These are phyloP conservation scores for Littorina saxatilis DNA, from an alignment of 1,140 invertebrate genomes.

Conservation along the genomic window DNA sequence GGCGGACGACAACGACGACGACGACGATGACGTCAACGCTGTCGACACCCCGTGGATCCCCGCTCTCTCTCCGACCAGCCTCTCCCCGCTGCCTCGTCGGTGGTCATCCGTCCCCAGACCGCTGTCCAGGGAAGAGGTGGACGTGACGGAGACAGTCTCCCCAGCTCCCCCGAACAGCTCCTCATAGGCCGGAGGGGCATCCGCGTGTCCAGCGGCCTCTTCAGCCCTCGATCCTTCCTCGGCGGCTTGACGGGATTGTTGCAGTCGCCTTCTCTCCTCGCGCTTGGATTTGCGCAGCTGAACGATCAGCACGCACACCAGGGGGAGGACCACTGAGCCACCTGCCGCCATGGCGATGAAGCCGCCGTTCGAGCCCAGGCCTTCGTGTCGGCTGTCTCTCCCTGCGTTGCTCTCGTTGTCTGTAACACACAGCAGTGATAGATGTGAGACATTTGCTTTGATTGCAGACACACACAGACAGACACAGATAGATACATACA, in stretches of 20 bases:
- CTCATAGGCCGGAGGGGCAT: conserved; percentile 46
- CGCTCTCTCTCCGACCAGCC: not conserved
- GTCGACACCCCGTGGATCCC: not conserved
- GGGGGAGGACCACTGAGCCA: conserved; percentile 45
- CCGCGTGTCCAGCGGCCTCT: not conserved
- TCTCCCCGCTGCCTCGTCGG: not conserved
- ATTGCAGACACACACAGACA: too few relatives aligned
- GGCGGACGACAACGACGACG: not conserved
- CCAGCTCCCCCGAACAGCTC: conserved; percentile 37
- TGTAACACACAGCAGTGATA: too few relatives aligned
- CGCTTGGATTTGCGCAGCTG: conserved; percentile 44
- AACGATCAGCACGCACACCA: conserved; percentile 46
- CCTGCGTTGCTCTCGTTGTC: not conserved
- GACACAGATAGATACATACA: too few relatives aligned
- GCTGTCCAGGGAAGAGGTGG: not conserved
- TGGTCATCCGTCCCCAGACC: not conserved
- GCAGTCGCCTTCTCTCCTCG: conserved; percentile 35
- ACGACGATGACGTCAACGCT: not conserved
- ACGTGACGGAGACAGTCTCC: conserved; percentile 3
- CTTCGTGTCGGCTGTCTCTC: not conserved
- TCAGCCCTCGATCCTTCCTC: not conserved
- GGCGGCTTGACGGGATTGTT: not conserved
- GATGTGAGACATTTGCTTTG: not conserved
- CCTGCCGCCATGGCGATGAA: conserved; percentile 51
- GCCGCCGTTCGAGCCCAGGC: conserved; percentile 40